These are phyloP conservation scores for Solenopsis fugax DNA, from an alignment of 1,140 invertebrate species.

Conservation along the genomic window DNA sequence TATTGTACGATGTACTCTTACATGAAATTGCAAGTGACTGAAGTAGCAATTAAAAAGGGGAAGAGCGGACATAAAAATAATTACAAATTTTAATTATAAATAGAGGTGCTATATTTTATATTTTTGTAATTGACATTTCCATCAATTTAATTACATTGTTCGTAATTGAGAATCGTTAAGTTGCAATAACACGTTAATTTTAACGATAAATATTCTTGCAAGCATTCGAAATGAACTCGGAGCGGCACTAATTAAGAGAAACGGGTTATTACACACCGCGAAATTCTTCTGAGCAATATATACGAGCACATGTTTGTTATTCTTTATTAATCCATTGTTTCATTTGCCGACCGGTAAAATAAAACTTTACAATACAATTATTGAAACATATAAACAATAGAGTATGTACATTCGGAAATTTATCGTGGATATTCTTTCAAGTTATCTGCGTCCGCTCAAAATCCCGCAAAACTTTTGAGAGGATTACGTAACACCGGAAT, in stretches of 20 bases:
- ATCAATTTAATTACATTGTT: conserved; percentile 9
- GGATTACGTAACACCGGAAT: conserved; percentile 44
- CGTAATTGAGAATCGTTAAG: neutral
- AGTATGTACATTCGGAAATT: conserved; percentile 5
- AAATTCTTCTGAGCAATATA: neutral
- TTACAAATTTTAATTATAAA: conserved; percentile 19
- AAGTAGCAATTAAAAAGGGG: conserved; percentile 5
- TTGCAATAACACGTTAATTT: neutral
- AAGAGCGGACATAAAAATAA: neutral
- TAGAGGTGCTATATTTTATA: neutral
- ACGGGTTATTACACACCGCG: neutral
- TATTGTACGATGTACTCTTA: neutral
- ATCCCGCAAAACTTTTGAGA: conserved; percentile 26
- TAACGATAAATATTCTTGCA: neutral
- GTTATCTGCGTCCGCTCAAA: conserved; percentile 16
- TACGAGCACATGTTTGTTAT: neutral
- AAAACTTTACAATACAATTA: neutral
- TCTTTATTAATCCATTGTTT: neutral
- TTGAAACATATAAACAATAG: conserved; percentile 12
- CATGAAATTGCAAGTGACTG: conserved; percentile 1
- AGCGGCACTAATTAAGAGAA: neutral
- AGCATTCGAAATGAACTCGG: neutral
- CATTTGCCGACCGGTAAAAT: neutral
- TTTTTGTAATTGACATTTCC: neutral
- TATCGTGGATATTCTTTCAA: neutral